Conservation (phyloP, 1,140 invertebrate genomes). For the Brachionus koreanus region DNA sequence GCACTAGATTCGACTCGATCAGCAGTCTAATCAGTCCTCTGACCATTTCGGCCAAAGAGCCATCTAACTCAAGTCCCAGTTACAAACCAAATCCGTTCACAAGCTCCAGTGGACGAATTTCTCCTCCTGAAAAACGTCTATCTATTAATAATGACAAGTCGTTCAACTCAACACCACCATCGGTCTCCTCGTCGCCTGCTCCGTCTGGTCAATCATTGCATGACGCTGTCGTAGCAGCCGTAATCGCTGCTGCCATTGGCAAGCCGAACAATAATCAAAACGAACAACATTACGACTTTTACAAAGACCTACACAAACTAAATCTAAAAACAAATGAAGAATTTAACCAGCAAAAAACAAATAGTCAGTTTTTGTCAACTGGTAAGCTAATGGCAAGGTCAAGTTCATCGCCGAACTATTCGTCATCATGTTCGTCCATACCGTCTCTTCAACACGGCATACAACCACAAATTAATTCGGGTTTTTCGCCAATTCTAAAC, state of each 20-base stretch:
- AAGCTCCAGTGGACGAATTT: background rate
- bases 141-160: background rate
- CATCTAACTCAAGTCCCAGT: background rate
- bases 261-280: background rate
- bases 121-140: conserved; percentile 11
- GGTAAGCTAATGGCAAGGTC: background rate
- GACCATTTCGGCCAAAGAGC: conserved; percentile 9
- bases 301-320: conserved; percentile 24
- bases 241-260: background rate
- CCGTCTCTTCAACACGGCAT: background rate
- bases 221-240: background rate
- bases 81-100: background rate
- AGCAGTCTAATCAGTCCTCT: conserved; percentile 27
- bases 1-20: conserved; percentile 7
- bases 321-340: background rate
- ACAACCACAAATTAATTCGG: background rate
- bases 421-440: background rate
- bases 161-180: background rate
- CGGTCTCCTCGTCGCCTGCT: background rate
- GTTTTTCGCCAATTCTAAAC: background rate
- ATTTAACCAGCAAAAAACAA: background rate
- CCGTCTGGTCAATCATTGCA: background rate
- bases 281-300: background rate
- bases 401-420: background rate
- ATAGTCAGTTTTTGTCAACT: background rate